Evolutionary conservation across 2,888 invertebrate species (phyloP), one percentile per base, ranked within the genome.

Genomic region (Axea sp.): DNA sequence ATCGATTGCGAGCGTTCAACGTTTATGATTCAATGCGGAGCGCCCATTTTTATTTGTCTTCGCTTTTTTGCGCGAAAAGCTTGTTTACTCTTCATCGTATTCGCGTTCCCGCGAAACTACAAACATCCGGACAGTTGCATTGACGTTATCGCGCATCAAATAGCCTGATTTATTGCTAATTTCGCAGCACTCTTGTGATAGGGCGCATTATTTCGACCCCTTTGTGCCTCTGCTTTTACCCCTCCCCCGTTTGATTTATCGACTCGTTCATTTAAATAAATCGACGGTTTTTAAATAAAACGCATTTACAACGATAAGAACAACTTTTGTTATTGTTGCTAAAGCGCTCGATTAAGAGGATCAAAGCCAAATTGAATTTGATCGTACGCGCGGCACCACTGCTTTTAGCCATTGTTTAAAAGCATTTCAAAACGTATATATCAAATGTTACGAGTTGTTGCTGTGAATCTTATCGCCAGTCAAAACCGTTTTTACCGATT

Each of bases 351-450:
- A 68, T 68, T 68, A 68, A 68, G 51, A 49, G 39, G 28, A 67
- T 49, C 59, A 62, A 69, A 69, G 60, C 49, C 19, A 60, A 69
- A 69, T 69, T 60, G 45, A 60, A 51, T 68, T 51, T 60, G 41
- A 49, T 15, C 51, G 37, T 11, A 24, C 15, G 37, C 14, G 26
- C 33, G 15, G 5, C 3, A 7, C 8, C 9, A 8, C 24, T 39
- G 41, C 12, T 30, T 14, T 28, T 9, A 14, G 35, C 33, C 49
- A 67, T 67, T 67, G 57, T 67, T 57, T 47, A 41, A 67, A 67
- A 57, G 49, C 67, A 30, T 39, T 57, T 39, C 67, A 39, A 39
- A 39, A 65, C 62, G 15, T 43, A 35, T 39, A 37, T 41, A 49
- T 67, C 49, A 57, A 57, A 49, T 14, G 39, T 28, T 45, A 33